Base-by-base conservation (phyloP, 2,888 invertebrate species). In the Drosophila recens region DNA sequence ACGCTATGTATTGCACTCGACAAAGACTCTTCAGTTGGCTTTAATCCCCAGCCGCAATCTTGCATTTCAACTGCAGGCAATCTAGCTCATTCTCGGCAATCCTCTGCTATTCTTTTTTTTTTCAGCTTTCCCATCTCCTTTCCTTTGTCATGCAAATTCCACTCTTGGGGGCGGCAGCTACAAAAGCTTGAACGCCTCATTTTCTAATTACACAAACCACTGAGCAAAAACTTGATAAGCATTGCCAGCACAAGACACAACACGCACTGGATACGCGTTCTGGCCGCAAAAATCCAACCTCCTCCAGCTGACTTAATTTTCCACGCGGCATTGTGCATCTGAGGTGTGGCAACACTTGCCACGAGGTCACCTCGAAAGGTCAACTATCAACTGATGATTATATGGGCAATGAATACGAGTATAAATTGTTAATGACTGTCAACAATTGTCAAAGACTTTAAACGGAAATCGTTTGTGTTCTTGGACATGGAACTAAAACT, bases 191-290 rank as follows among this genome's bases (percentile, higher is more conserved):
- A 36, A 52, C 59, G 52, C 53, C 69, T 48, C 62, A 30, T 63
- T 62, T 69, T 86, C 75, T 88, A 89, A 90, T 89, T 88, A 83
- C 58, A 69, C 79, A 72, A 71, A 42, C 65, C 70, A 74, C 58
- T 65, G 57, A 65, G 54, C 63, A 43, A 69, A 46, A 72, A 27
- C 52, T 45, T 49, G 76, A 74, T 69, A 75, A 70, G 65, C 42
- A 52, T 65, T 68, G 6, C 75, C 42, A 46, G 42, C 43, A 40
- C 45, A 61, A 66, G 20, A 57, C 48, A 53, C 8, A 43, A 43
- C 43, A 34, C 13, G 33, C n/a, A 13, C 1, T 34, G 9, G 36
- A 20, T 36, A 9, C 23, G 36, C 20, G 36, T 36, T 5, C 52
- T 15, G 23, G 10, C 23, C 30, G 6, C 8, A 10, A 23, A 2